Evolutionary conservation across 1,140 invertebrate genomes (phyloP).

Genomic region (Drosophila ironensis): DNA sequence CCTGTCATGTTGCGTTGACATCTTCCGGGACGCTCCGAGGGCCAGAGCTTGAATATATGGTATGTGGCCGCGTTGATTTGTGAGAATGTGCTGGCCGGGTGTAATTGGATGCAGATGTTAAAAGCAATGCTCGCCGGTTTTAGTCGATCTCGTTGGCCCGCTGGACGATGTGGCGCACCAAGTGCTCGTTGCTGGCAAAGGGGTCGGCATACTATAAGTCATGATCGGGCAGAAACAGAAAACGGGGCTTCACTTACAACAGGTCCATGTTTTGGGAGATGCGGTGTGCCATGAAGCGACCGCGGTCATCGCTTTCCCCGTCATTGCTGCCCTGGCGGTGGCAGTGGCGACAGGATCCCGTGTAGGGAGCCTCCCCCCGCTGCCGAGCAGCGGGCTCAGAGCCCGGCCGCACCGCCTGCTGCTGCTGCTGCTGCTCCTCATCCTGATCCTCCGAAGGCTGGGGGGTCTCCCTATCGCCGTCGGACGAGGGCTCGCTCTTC

Average conservation of each 20-base stretch:
- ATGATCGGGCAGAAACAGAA: not conserved
- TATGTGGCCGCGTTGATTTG: conserved; percentile 34
- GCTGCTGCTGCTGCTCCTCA: not conserved
- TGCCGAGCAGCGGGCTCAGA: too few relatives aligned
- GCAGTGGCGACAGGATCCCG: conserved; percentile 13
- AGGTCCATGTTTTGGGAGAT: not conserved
- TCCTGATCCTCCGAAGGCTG: not conserved
- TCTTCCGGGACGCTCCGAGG: conserved; percentile 15
- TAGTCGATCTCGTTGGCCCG: not conserved
- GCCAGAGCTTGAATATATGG: conserved; percentile 27
- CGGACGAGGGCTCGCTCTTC: not conserved
- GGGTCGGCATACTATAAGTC: not conserved
- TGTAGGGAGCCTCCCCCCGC: conserved; percentile 3
- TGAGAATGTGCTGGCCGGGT: conserved; percentile 1
- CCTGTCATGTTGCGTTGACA: conserved; percentile 11
- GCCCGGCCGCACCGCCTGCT: too few relatives aligned
- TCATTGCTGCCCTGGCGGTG: conserved; percentile 18
- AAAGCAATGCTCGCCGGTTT: not conserved
- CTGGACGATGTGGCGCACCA: not conserved
- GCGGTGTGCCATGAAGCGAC: not conserved
- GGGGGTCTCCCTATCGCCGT: not conserved
- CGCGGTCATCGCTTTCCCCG: conserved; percentile 4
- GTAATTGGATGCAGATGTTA: conserved; percentile 49
- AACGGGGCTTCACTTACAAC: not conserved
- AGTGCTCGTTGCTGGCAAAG: not conserved